Conservation (phyloP, 2,797 vertebrate genomes). For the Mormyrus proboscirostris region DNA sequence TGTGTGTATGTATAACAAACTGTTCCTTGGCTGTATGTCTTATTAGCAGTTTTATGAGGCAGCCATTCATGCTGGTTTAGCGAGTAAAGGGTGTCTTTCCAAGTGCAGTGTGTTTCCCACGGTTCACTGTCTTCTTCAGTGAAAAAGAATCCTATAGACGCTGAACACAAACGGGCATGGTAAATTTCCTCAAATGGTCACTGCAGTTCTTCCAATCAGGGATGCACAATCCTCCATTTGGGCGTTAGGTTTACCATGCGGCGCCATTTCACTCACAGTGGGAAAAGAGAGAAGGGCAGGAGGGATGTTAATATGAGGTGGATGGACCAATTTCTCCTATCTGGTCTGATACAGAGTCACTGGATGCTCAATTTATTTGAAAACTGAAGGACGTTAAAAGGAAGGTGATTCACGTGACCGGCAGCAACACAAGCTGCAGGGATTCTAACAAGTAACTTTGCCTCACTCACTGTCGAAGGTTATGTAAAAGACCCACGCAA, state of each 20-base stretch:
- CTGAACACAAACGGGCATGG: not conserved
- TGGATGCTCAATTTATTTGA: not conserved
- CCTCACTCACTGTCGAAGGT: not conserved
- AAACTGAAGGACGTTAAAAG: not conserved
- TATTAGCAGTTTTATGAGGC: not conserved
- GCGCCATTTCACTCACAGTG: not conserved
- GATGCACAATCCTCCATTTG: not conserved
- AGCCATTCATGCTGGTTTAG: not conserved
- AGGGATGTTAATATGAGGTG: not conserved
- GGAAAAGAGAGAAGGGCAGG: not conserved
- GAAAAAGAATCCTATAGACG: not conserved
- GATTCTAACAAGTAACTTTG: not conserved
- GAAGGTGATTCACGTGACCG: not conserved
- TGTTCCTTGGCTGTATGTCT: not conserved
- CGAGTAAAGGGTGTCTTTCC: not conserved
- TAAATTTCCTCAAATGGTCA: not conserved
- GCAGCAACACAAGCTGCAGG: not conserved
- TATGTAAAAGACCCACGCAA: not conserved
- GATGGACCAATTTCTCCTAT: not conserved
- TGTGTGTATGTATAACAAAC: not conserved
- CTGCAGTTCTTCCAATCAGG: not conserved
- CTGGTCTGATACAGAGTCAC: not conserved
- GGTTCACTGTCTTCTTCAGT: not conserved
- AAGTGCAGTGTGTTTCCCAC: not conserved
- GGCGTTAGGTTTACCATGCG: not conserved